Base-by-base conservation (phyloP, 2,113 vertebrate genomes). In the Ailuropoda melanoleuca region DNA sequence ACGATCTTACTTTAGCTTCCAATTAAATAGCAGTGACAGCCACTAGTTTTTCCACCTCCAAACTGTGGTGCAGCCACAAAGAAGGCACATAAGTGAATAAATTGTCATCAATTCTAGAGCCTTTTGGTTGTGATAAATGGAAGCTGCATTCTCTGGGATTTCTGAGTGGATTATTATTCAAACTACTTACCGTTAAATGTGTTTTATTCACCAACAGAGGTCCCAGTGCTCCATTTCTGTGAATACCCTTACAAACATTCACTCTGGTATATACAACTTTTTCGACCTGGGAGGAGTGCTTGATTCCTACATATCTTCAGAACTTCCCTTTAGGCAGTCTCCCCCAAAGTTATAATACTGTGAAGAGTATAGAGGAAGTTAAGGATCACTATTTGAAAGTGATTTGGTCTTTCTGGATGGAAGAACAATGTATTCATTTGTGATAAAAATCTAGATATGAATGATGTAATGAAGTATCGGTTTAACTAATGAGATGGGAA, bases 401-500 rank as follows among this genome's bases (percentile, higher is more conserved):
- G 81, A 81, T 77, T 96, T 96, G 66, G 78, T 86, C 62, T 97
- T 90, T 96, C 89, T 90, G 95, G 90, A 62, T 94, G 64, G 64
- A 96, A 96, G 88, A 97, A 98, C 90, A 97, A 85, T 75, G 18
- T 90, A 78, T 95, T 96, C 85, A 86, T 94, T 93, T 66, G 58
- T 88, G 95, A 98, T 98, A 97, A 93, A 55, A 75, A 70, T 97
- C 97, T 98, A 95, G 55, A 70, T 92, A 70, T 74, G 84, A 90
- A 93, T 97, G 92, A 98, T 93, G 88, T 96, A 87, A 97, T 97
- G 37, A 95, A 86, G 97, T 88, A 70, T 96, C 1, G 0, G 39
- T 97, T 96, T 64, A 86, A 92, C 84, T 98, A 98, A 96, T 97
- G 94, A 98, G 97, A 88, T 86, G 81, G 39, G 90, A 97, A 72